Conservation (phyloP, 2,113 vertebrate species). For the Pygoscelis antarcticus region DNA sequence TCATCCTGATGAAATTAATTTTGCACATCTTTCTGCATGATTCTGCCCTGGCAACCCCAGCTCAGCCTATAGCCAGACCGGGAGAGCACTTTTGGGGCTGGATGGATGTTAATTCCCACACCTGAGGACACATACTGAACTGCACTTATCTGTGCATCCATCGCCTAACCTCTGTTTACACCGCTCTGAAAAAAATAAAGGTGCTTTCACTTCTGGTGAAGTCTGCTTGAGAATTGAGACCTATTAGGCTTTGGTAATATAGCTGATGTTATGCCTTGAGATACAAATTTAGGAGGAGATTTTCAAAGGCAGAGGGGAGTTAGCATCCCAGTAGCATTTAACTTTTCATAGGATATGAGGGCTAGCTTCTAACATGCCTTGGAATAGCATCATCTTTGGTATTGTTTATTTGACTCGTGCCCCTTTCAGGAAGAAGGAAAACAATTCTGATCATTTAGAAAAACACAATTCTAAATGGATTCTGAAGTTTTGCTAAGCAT, state of each 20-base stretch:
- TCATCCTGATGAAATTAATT: neutral
- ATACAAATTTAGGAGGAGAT: neutral
- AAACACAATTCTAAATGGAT: neutral
- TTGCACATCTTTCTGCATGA: accelerated
- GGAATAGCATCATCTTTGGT: neutral
- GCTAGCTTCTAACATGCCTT: neutral
- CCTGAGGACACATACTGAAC: neutral
- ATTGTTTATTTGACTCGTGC: neutral
- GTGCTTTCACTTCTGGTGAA: neutral
- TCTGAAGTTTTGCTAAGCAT: neutral
- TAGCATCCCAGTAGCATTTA: neutral
- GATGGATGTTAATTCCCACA: neutral
- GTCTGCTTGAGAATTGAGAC: neutral
- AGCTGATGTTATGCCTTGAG: neutral
- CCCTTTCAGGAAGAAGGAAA: neutral
- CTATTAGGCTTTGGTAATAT: neutral
- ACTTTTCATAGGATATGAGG: neutral
- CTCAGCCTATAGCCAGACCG: neutral
- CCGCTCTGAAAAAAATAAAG: neutral
- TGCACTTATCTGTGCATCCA: neutral
- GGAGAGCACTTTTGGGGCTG: neutral
- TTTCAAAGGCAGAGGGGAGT: neutral
- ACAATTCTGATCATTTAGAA: constrained; percentile 1
- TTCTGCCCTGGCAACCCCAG: neutral
- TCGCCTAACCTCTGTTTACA: accelerated